Evolutionary conservation across 2,797 vertebrate species (phyloP), one percentile per base, ranked within the genome.

Genomic region (Paedocypris micromegethes): DNA sequence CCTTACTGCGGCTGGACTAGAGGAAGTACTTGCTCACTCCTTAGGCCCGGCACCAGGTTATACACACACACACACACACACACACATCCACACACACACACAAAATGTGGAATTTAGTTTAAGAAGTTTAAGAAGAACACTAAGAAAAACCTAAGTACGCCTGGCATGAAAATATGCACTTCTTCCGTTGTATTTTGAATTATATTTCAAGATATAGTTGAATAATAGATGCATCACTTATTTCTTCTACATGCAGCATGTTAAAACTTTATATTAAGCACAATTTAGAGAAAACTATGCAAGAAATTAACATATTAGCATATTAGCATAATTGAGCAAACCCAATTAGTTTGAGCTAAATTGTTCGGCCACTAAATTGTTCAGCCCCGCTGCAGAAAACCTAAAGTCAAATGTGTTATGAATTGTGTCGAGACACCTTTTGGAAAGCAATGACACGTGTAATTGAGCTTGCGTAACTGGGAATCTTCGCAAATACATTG

Each of bases 1-100:
- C 96, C 96, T 0, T 98, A 98, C 83, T 98, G 96, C 0, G 95
- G 95, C 46, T 98, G 96, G 96, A 91, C 93, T 0, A 80, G 90
- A 0, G 94, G 93, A 59, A 93, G 94, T 68, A 91, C 91, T 80
- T 98, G 96, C 45, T n/a, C 92, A 78, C 95, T 96, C 84, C 89
- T 96, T 73, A 90, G 92, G 81, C 91, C 91, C 0, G 92, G 88
- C 42, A 91, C 92, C 82, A 91, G 96, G 95, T 98, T 84, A 84
- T 78, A 56, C 37, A 42, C 67, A 53, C 61, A 55, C 66, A 64
- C 56, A 65, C 9, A 51, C 6, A 54, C 5, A 38, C 66, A 64
- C 56, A 65, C 9, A 51, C 6, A 54, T 3, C n/a, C 37, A 42
- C 67, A 53, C 61, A 55, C 66, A 64, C 56, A 65, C 9, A 51